phyloP scores from a whole-genome alignment of 1,140 invertebrate genomes.

The Aphelinus atriplicis region DNA sequence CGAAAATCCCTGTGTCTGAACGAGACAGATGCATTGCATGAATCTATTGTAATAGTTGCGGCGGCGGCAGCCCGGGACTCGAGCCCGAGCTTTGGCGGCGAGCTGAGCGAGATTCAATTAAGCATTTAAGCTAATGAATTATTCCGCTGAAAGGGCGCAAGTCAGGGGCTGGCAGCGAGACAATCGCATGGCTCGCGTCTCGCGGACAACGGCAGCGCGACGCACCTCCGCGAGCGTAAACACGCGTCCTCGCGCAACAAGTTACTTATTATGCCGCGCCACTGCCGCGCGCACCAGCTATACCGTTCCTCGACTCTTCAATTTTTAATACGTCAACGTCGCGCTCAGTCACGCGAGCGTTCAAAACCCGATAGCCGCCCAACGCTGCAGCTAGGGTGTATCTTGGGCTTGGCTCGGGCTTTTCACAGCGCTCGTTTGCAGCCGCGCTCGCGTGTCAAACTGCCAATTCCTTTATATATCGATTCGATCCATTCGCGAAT shows the following conservation, averaged over 20 bases:
- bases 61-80: neutral
- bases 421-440: neutral
- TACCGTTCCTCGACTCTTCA: neutral
- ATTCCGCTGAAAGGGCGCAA: neutral
- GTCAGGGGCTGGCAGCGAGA: neutral
- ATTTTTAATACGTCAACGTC: neutral
- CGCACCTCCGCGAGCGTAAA: too few species aligned
- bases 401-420: constrained; percentile 15
- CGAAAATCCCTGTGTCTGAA: too few species aligned
- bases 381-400: neutral
- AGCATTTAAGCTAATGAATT: constrained; percentile 16
- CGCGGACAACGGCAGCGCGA: too few species aligned
- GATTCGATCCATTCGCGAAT: constrained; percentile 10
- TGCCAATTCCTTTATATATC: constrained; percentile 19
- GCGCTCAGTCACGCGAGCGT: constrained; percentile 1
- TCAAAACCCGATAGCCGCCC: neutral
- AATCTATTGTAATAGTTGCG: neutral
- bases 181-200: neutral
- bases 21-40: neutral
- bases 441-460: constrained; percentile 4
- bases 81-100: neutral
- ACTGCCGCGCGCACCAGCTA: neutral
- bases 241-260: neutral
- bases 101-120: neutral
- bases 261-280: neutral